Conservation (phyloP, 2,113 vertebrate genomes). For the Acinonyx jubatus region DNA sequence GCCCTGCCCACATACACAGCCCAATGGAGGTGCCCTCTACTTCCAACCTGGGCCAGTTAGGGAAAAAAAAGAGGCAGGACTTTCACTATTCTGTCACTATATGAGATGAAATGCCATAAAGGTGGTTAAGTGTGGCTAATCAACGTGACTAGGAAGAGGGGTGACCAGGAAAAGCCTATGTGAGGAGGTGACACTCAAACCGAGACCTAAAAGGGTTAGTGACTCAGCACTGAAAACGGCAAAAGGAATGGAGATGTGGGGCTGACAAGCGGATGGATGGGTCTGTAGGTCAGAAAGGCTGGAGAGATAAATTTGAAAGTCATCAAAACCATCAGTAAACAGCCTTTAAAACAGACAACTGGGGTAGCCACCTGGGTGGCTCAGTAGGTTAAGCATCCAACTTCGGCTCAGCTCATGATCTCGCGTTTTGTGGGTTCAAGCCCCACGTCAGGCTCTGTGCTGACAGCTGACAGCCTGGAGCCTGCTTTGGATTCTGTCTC, state of each 20-base stretch:
- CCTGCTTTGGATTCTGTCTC: no score
- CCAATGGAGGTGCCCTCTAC: not conserved
- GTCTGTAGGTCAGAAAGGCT: not conserved
- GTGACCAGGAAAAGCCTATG: not conserved
- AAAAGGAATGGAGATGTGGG: not conserved
- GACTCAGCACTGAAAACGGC: not conserved
- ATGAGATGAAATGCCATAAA: not conserved
- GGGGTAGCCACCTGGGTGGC: no score
- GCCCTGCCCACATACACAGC: not conserved
- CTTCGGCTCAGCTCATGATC: no score
- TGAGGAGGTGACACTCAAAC: not conserved
- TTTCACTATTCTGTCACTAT: not conserved
- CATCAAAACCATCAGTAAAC: not conserved
- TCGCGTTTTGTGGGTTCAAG: no score
- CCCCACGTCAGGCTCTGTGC: no score
- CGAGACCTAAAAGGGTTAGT: not conserved
- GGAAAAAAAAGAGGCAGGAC: not conserved
- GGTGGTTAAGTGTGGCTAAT: not conserved
- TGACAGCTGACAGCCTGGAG: no score
- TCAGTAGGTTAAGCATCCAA: no score
- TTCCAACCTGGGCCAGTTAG: not conserved
- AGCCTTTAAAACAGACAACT: not conserved
- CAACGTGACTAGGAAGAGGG: not conserved
- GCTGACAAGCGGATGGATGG: no score
- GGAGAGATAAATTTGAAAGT: no score